Percentiles rank a stretch among this genome's conserved stretches.
phyloP scores from a whole-genome alignment of 2,888 invertebrate species.

The Patella depressa region DNA sequence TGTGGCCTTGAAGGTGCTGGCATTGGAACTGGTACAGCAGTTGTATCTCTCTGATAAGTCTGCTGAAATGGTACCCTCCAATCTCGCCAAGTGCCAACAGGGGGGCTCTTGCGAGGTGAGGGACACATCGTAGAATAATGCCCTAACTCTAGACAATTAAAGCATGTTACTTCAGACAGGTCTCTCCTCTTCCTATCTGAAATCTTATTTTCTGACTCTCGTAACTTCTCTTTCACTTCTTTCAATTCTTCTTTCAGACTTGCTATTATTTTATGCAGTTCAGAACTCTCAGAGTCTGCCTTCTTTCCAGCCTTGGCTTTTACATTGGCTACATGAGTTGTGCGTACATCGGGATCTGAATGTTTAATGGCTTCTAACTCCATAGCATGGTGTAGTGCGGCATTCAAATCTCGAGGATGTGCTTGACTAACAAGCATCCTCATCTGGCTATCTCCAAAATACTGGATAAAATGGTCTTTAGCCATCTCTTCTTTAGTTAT shows the following conservation, averaged over 20 bases:
- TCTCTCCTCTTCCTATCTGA: neutral
- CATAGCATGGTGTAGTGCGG: neutral
- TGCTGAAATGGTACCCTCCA: neutral
- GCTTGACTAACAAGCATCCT: neutral
- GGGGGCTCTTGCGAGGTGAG: neutral
- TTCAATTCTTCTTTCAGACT: neutral
- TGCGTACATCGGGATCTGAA: neutral
- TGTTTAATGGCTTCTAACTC: neutral
- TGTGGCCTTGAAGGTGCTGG: too few species aligned
- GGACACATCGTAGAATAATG: neutral
- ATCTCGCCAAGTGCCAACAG: neutral
- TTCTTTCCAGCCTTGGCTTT: slow-evolving; percentile 2
- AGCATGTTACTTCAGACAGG: neutral
- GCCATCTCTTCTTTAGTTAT: neutral
- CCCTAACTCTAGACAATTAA: neutral
- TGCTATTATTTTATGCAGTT: neutral
- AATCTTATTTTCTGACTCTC: too few species aligned
- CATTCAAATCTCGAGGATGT: neutral
- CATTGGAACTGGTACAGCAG: neutral
- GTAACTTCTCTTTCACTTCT: neutral
- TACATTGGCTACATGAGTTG: neutral
- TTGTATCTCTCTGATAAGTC: neutral
- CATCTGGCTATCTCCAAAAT: slow-evolving; percentile 1
- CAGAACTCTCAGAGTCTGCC: neutral
- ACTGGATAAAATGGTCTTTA: neutral